Percentiles rank a stretch among this genome's conserved stretches.
phyloP scores from a whole-genome alignment of 2,888 invertebrate species.

The Acholoe squamosa region DNA sequence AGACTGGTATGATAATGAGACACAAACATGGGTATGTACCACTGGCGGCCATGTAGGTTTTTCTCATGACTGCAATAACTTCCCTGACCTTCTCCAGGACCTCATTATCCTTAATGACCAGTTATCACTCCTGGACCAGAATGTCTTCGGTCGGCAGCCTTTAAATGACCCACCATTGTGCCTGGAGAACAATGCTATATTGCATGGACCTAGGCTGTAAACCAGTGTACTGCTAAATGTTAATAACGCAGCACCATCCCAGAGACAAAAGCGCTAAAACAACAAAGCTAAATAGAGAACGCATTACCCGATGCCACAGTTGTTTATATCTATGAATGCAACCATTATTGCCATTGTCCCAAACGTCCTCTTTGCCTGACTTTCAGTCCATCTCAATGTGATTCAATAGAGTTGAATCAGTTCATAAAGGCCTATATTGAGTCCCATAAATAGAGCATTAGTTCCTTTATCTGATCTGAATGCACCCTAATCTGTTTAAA shows the following conservation, averaged over 20 bases:
- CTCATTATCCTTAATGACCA: not conserved
- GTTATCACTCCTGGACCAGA: not conserved
- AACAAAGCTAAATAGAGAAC: not conserved
- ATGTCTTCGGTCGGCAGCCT: not conserved
- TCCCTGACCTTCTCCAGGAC: not conserved
- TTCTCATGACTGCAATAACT: not conserved
- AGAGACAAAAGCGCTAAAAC: not conserved
- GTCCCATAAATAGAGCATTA: too few relatives aligned
- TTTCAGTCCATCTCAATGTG: not conserved
- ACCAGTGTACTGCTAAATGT: not conserved
- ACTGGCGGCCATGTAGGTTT: not conserved
- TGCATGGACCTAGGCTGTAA: not conserved
- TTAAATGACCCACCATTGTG: not conserved
- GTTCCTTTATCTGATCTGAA: too few relatives aligned
- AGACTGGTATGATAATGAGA: not conserved
- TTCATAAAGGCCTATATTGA: too few relatives aligned
- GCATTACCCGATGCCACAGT: not conserved
- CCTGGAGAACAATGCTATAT: not conserved
- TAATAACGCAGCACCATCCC: too few relatives aligned
- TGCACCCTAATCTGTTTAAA: too few relatives aligned
- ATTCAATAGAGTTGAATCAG: too few relatives aligned
- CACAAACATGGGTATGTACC: not conserved
- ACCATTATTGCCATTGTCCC: not conserved
- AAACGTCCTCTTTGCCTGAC: not conserved
- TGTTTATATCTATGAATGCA: not conserved